Conservation (phyloP, 1,140 invertebrate species). For the Drosophila ananassae region DNA sequence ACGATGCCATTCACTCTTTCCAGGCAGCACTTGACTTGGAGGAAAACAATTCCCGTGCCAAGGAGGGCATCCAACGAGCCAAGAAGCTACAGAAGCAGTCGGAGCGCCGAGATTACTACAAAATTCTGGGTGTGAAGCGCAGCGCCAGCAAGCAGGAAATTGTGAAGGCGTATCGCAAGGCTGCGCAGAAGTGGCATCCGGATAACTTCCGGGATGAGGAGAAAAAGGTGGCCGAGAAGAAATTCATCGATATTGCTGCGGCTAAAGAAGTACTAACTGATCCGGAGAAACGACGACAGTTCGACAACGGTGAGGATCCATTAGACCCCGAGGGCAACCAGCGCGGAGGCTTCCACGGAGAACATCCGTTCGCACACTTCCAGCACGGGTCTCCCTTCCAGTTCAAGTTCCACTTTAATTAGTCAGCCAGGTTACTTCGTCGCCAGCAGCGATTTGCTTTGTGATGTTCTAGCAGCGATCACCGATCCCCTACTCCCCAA, state of each 20-base stretch:
- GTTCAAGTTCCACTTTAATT: constrained; percentile 98
- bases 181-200: constrained; percentile 99
- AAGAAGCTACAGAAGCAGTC: constrained; percentile 97
- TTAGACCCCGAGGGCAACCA: constrained; percentile 95
- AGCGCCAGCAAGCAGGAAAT: constrained; percentile 97
- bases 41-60: constrained; percentile 91
- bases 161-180: constrained; percentile 97
- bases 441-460: constrained; percentile 54
- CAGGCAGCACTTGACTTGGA: constrained; percentile 95
- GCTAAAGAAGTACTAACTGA: constrained; percentile 97
- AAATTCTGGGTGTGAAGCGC: constrained; percentile 92
- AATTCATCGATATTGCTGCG: constrained; percentile 99
- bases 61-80: constrained; percentile 94
- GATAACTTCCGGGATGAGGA: constrained; percentile 97
- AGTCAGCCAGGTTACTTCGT: constrained; percentile 31
- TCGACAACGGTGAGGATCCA: constrained; percentile 98
- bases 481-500: constrained; percentile 3
- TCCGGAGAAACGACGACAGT: constrained; percentile 95
- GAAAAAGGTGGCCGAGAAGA: constrained; percentile 98
- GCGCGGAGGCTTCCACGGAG: constrained; percentile 86
- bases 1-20: constrained; percentile 95
- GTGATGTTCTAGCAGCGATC: constrained; percentile 44
- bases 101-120: constrained; percentile 98
- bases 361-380: constrained; percentile 95
- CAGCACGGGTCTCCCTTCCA: constrained; percentile 94